phyloP scores from a whole-genome alignment of 1,140 invertebrate species.

The Heliconius congener region DNA sequence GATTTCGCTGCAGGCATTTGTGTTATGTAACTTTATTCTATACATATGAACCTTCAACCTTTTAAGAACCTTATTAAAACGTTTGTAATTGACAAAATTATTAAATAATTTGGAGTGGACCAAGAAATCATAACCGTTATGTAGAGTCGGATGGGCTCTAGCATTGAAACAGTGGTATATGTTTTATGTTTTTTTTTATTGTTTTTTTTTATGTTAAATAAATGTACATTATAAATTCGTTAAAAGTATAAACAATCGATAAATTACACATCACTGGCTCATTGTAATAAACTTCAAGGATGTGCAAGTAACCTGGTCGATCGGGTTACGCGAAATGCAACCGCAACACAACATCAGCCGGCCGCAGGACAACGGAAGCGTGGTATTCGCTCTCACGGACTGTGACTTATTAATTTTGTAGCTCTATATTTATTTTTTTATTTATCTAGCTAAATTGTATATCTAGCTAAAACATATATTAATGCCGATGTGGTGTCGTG shows the following conservation, averaged over 20 bases:
- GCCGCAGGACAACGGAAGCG: conserved; percentile 77
- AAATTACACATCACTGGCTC: conserved; percentile 41
- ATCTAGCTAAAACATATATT: too few species aligned
- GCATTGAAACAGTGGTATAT: too few species aligned
- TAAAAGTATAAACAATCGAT: conserved; percentile 21
- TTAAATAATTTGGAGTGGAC: neutral
- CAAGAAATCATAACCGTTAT: neutral
- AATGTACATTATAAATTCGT: neutral
- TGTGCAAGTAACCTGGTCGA: conserved; percentile 59
- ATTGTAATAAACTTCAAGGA: conserved; percentile 56
- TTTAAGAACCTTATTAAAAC: too few species aligned
- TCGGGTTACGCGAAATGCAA: conserved; percentile 78
- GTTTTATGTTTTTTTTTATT: too few species aligned
- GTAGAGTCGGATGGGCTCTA: neutral
- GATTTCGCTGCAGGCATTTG: too few species aligned
- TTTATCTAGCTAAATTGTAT: too few species aligned
- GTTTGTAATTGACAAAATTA: too few species aligned
- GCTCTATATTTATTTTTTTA: neutral
- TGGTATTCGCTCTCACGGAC: conserved; percentile 44
- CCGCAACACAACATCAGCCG: conserved; percentile 69
- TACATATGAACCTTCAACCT: too few species aligned
- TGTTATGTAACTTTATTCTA: too few species aligned
- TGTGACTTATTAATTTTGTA: conserved; percentile 53
- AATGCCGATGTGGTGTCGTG: too few species aligned
- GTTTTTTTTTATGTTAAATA: too few species aligned